These are phyloP conservation scores for Agrochola litura DNA, from an alignment of 2,888 invertebrate species.

Conservation along the genomic window DNA sequence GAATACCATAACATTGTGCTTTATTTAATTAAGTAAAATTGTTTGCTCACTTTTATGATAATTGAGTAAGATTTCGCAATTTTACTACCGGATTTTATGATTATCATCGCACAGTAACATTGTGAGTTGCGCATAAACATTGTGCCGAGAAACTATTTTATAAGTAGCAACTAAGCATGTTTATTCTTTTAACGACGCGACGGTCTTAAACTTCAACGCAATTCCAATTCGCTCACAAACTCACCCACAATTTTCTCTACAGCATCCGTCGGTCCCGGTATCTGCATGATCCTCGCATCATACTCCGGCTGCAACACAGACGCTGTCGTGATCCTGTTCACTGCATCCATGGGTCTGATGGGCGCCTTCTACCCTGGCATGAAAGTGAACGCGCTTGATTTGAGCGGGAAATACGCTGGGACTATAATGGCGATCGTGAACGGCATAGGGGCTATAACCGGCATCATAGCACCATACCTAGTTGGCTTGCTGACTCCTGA, in stretches of 20 bases:
- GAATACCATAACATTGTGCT: conserved; percentile 51
- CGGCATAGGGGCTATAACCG: conserved; percentile 93
- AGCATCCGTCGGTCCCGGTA: conserved; percentile 93
- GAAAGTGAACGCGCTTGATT: conserved; percentile 92
- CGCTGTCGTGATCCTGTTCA: conserved; percentile 91
- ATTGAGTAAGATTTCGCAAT: conserved; percentile 33
- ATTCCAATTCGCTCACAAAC: not conserved
- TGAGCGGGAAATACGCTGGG: conserved; percentile 92
- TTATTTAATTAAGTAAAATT: conserved; percentile 60
- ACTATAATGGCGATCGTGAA: conserved; percentile 93
- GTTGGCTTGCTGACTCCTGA: conserved; percentile 92
- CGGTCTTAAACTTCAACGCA: not conserved
- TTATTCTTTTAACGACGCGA: not conserved
- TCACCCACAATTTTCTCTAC: conserved; percentile 41
- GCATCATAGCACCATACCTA: conserved; percentile 92
- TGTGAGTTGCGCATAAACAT: conserved; percentile 1
- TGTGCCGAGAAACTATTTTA: conserved; percentile 22
- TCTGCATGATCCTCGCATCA: conserved; percentile 92
- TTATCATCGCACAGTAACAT: conserved; percentile 10
- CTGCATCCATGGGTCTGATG: conserved; percentile 93
- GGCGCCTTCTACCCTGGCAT: conserved; percentile 93
- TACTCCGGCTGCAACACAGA: conserved; percentile 92
- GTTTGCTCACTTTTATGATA: conserved; percentile 54
- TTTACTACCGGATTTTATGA: conserved; percentile 32
- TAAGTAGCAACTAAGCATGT: conserved; percentile 3